Base-by-base conservation (phyloP, 2,888 invertebrate species). In the Cataglyphis rosenhaueri region DNA sequence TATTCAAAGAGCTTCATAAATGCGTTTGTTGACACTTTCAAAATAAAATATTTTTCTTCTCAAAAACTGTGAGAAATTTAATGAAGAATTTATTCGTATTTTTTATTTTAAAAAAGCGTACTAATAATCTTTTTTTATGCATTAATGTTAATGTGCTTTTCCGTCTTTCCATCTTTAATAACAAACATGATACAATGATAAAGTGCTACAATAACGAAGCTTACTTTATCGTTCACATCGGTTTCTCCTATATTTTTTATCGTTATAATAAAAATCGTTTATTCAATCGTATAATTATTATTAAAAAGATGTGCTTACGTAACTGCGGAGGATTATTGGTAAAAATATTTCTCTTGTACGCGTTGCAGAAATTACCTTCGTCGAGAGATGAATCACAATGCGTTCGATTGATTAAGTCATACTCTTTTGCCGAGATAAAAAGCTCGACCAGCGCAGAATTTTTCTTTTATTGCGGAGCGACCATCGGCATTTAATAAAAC, bases 371-470 rank as follows among this genome's bases (percentile, higher is more conserved):
- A 71, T 71, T 79, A 59, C 44, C 73, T 78, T 73, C 73, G 29
- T 29, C 65, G 73, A 59, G 59, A 71, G 59, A 71, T 79, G 78
- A 79, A 79, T 79, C 74, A 71, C 78, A 79, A 79, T 79, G 73
- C 73, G 32, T 59, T 59, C 78, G 78, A 71, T 79, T 79, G 78
- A 73, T 79, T 79, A 79, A 79, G 78, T 79, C 78, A 18, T 44
- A 44, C 57, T 79, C 57, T 79, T 73, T 79, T 79, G 29, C 59
- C 74, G 78, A 44, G 52, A 73, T 73, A 71, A 79, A 79, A 78
- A 21, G 57, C 59, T 59, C 78, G 44, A 44, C 21, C 44, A 44
- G 44, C 73, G 25, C 59, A 59, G 35, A 57, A 29, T 70, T 79
- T 71, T 71, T 44, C 71, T 78, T 44, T 79, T 73, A 79, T 79